phyloP scores from a whole-genome alignment of 2,113 vertebrate genomes.

The Smithornis capensis region DNA sequence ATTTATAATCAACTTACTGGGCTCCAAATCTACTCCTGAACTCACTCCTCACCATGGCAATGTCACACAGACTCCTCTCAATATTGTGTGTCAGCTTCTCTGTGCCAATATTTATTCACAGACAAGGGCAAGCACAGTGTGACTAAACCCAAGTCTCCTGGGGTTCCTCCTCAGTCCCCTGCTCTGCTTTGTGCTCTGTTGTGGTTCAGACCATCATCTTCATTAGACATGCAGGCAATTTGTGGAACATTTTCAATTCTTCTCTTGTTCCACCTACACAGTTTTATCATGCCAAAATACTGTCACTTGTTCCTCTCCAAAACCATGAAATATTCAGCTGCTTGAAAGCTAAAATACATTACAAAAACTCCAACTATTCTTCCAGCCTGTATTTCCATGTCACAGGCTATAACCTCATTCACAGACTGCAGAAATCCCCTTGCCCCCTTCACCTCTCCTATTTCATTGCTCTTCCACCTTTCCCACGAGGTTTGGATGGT shows the following conservation, averaged over 20 bases:
- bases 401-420: not conserved
- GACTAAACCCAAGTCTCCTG: not conserved
- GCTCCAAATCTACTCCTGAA: not conserved
- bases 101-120: not conserved
- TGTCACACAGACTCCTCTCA: not conserved
- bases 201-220: conserved; percentile 39
- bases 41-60: not conserved
- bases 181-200: not conserved
- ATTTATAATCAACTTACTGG: not conserved
- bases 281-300: not conserved
- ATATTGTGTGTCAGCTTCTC: not conserved
- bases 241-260: conserved; percentile 15
- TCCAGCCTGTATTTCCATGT: not conserved
- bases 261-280: conserved; percentile 13
- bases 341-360: not conserved
- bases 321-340: not conserved
- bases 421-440: not conserved
- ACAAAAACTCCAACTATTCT: accelerated
- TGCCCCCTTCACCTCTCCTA: not conserved
- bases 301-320: not conserved
- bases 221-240: conserved; percentile 48
- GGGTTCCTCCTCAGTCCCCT: not conserved
- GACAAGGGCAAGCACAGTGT: not conserved
- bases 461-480: not conserved
- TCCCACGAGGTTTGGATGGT: not conserved